Evolutionary conservation across 1,140 invertebrate genomes (phyloP).

Genomic region (Heterodera carotae): DNA sequence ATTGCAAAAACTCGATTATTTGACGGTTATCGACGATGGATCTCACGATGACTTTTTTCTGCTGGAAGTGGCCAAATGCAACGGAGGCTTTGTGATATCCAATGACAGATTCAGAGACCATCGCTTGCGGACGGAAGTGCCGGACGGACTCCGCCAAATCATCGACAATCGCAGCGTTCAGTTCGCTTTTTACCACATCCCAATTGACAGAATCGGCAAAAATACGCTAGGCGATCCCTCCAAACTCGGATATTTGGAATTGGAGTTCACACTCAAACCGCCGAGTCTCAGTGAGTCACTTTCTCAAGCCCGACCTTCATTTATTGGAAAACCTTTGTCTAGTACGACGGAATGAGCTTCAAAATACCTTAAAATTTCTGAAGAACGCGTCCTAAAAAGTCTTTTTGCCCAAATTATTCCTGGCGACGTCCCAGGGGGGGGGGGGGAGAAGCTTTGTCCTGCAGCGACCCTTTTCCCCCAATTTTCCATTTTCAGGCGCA

Average conservation of each 20-base stretch:
- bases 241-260: constrained; percentile 1
- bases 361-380: too few relatives aligned
- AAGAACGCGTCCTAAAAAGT: too few relatives aligned
- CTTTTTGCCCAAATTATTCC: too few relatives aligned
- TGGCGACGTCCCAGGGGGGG: too few relatives aligned
- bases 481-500: constrained; percentile 15
- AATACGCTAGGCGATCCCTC: background rate
- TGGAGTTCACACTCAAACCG: constrained; percentile 3
- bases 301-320: too few relatives aligned
- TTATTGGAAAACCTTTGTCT: too few relatives aligned
- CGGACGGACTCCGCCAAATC: constrained; percentile 16
- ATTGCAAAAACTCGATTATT: constrained; percentile 25
- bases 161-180: background rate
- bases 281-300: background rate
- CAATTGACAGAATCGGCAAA: constrained; percentile 3
- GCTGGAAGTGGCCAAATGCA: constrained; percentile 43
- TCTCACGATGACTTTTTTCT: constrained; percentile 42
- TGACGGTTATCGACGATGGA: constrained; percentile 22
- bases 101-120: constrained; percentile 42
- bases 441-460: too few relatives aligned
- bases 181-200: background rate
- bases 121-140: background rate
- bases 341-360: too few relatives aligned
- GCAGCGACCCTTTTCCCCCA: too few relatives aligned
- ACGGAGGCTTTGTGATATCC: constrained; percentile 42